phyloP scores from a whole-genome alignment of 1,140 invertebrate species.

The Frieseomelitta varia region DNA sequence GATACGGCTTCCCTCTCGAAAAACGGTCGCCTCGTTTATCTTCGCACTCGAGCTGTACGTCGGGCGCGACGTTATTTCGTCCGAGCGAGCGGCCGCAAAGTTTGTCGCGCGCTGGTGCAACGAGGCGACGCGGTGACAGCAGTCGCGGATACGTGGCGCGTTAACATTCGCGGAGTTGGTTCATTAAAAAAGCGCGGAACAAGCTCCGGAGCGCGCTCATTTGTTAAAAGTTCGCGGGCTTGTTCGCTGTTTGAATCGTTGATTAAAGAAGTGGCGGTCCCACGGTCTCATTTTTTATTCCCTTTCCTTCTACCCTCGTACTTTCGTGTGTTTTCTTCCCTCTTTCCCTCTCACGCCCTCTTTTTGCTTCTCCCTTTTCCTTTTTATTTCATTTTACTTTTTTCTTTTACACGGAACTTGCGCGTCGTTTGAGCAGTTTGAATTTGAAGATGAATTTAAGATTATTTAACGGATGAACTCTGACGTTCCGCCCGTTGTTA shows the following conservation, averaged over 20 bases:
- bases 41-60: background rate
- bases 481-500: background rate
- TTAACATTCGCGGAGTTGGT: constrained; percentile 50
- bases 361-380: background rate
- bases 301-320: background rate
- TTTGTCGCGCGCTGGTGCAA: background rate
- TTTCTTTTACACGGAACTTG: background rate
- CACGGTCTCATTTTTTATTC: background rate
- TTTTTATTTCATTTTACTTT: background rate
- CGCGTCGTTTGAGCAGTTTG: background rate
- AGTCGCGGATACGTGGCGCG: constrained; percentile 39
- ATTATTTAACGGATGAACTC: background rate
- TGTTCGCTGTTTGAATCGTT: constrained; percentile 41
- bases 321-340: background rate
- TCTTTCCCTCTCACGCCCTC: no score
- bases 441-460: background rate
- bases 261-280: constrained; percentile 39
- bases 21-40: constrained; percentile 24
- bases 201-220: constrained; percentile 33
- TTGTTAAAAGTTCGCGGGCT: constrained; percentile 46
- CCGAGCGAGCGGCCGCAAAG: constrained; percentile 15
- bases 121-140: constrained; percentile 39
- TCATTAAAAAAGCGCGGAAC: constrained; percentile 48
- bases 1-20: background rate
- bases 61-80: constrained; percentile 15